A percentile compares a stretch with the other conserved stretches of the same genome.
Evolutionary conservation across 2,888 invertebrate genomes (phyloP).

Genomic region (Alloplasta piceator): DNA sequence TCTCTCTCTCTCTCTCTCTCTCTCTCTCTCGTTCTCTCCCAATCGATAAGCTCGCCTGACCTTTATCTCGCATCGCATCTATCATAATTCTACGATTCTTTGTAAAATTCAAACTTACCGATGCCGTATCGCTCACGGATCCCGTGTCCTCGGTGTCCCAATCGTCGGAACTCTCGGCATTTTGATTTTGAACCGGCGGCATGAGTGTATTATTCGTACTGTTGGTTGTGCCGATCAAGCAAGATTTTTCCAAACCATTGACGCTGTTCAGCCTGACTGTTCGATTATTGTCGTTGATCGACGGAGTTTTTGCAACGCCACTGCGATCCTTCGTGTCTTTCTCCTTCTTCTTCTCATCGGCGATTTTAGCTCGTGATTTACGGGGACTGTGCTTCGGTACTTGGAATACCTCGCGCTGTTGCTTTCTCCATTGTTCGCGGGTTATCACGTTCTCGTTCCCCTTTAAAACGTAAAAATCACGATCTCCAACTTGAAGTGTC

Average conservation of each 20-base stretch:
- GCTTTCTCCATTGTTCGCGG: slow-evolving; percentile 90
- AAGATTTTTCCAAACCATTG: slow-evolving; percentile 68
- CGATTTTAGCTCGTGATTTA: slow-evolving; percentile 75
- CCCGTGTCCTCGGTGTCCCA: slow-evolving; percentile 84
- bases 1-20: not conserved
- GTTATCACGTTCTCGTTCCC: slow-evolving; percentile 90
- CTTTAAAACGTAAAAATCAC: slow-evolving; percentile 92
- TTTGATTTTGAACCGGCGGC: slow-evolving; percentile 73
- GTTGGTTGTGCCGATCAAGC: slow-evolving; percentile 58
- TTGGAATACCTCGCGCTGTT: slow-evolving; percentile 80
- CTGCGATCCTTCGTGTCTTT: slow-evolving; percentile 68
- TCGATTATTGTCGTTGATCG: slow-evolving; percentile 43
- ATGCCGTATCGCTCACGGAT: slow-evolving; percentile 83
- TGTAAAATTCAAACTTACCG: slow-evolving; percentile 73
- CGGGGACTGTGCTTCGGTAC: slow-evolving; percentile 81
- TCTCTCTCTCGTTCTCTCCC: not conserved
- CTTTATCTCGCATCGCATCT: slow-evolving; percentile 4
- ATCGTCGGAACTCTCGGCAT: slow-evolving; percentile 82
- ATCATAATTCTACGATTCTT: not conserved
- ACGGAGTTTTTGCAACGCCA: slow-evolving; percentile 42
- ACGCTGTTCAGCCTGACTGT: slow-evolving; percentile 69
- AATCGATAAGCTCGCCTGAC: slow-evolving; percentile 24
- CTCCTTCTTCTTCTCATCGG: slow-evolving; percentile 74
- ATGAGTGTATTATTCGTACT: slow-evolving; percentile 72
- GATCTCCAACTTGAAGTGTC: slow-evolving; percentile 95